phyloP scores from a whole-genome alignment of 2,113 vertebrate genomes.

The Silurus glanis region DNA sequence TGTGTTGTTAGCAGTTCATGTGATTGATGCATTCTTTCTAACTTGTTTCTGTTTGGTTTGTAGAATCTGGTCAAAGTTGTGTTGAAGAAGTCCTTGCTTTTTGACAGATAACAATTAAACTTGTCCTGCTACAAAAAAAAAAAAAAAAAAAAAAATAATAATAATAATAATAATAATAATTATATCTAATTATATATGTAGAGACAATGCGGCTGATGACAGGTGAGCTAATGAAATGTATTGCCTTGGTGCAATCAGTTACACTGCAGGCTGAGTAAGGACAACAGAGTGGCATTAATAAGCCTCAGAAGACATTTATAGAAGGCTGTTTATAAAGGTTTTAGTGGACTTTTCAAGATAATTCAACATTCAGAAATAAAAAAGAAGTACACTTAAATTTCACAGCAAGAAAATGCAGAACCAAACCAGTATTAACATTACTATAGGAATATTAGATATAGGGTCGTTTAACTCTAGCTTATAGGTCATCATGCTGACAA shows the following conservation, averaged over 20 bases:
- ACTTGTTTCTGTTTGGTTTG: too few relatives aligned
- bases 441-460: constrained; percentile 5
- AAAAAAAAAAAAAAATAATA: neutral
- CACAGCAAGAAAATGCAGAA: constrained; percentile 25
- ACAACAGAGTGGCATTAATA: constrained; percentile 27
- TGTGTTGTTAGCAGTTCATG: too few relatives aligned
- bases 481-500: neutral
- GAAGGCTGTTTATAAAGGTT: constrained; percentile 63
- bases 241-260: constrained; percentile 7
- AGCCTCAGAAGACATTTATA: constrained; percentile 38
- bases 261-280: neutral
- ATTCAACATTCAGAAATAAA: constrained; percentile 52
- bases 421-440: constrained; percentile 15
- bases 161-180: too few relatives aligned
- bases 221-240: constrained; percentile 8
- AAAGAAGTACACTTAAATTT: constrained; percentile 51
- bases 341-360: constrained; percentile 65
- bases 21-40: too few relatives aligned
- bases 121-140: neutral
- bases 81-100: too few relatives aligned
- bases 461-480: neutral
- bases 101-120: too few relatives aligned
- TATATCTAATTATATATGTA: neutral
- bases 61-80: too few relatives aligned
- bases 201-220: neutral